A percentile compares a stretch with the other conserved stretches of the same genome.
Conservation (phyloP, 1,140 invertebrate species). For the Brachionus sp. region DNA sequence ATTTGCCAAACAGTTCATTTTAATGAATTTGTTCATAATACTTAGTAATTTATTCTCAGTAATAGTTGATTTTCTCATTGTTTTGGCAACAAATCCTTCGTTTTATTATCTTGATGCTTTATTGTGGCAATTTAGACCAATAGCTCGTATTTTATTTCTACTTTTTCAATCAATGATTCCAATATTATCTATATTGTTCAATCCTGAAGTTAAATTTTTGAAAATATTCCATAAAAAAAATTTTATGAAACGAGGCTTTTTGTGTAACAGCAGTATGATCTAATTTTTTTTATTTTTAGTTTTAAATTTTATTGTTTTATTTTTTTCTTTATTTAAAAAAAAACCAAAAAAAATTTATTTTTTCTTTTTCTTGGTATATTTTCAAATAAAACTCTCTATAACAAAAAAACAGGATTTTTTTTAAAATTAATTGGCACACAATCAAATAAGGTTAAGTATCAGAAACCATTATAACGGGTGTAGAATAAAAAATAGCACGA, state of each 20-base stretch:
- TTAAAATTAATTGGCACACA: too few species aligned
- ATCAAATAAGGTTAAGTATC: too few species aligned
- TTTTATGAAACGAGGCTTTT: background rate
- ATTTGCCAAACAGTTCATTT: constrained; percentile 8
- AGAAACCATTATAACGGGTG: too few species aligned
- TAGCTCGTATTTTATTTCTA: background rate
- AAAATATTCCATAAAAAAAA: background rate
- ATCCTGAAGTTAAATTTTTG: background rate
- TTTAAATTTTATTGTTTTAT: too few species aligned
- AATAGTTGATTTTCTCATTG: background rate
- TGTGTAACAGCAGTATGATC: background rate
- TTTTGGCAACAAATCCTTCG: background rate
- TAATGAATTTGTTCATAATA: constrained; percentile 4
- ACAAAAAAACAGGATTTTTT: too few species aligned
- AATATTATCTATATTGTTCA: background rate
- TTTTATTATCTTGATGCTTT: background rate
- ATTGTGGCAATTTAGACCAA: background rate
- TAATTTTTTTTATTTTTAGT: background rate
- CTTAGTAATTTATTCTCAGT: background rate
- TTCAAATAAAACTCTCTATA: too few species aligned
- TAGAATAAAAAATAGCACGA: too few species aligned
- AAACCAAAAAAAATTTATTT: too few species aligned
- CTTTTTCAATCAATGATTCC: background rate
- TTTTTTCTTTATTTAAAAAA: too few species aligned
- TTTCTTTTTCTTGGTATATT: too few species aligned